Base-by-base conservation (phyloP, 2,113 vertebrate species). In the Rhinichthys klamathensis region DNA sequence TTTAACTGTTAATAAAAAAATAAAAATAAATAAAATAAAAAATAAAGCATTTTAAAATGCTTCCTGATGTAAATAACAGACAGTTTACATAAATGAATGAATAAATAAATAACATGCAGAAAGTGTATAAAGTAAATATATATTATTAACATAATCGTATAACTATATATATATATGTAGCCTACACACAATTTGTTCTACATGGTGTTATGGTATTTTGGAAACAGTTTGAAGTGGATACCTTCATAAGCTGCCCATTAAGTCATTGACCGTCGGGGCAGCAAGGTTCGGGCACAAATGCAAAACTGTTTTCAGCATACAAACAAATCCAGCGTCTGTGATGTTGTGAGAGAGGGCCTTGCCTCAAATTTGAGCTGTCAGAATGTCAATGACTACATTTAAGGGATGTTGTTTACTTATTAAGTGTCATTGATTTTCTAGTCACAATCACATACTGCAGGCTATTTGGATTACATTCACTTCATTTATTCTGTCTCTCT, bases 321-420 rank as follows among this genome's bases (percentile, higher is more conserved):
- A 80, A 63, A 65, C 2, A 80, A 44, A 79, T 46, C 15, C n/a
- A 65, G 15, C 23, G 3, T 69, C 61, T 35, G 44, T 32, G 46
- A 30, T 32, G 7, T 18, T 5, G 3, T 46, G 27, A 51, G 63
- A 51, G 46, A 30, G 10, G 70, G 88, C 80, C 58, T 30, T 32
- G 38, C 30, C 86, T 87, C 85, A 87, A 92, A 89, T 82, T 73
- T 83, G 80, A 86, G 67, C 73, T 86, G 89, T 90, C 88, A 89
- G 85, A 89, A 90, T 87, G 86, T 90, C 88, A 84, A 89, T 90
- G 82, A 60, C 84, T 82, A 78, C 89, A 86, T 90, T 90, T 85
- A 91, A 87, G 87, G 86, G 84, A 88, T 86, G 89, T 88, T 87
- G 87, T 91, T 90, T 88, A 88, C 81, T 89, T 91, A 91, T 90